Conservation (phyloP, 2,888 invertebrate species). For the Spicauda simplicius region DNA sequence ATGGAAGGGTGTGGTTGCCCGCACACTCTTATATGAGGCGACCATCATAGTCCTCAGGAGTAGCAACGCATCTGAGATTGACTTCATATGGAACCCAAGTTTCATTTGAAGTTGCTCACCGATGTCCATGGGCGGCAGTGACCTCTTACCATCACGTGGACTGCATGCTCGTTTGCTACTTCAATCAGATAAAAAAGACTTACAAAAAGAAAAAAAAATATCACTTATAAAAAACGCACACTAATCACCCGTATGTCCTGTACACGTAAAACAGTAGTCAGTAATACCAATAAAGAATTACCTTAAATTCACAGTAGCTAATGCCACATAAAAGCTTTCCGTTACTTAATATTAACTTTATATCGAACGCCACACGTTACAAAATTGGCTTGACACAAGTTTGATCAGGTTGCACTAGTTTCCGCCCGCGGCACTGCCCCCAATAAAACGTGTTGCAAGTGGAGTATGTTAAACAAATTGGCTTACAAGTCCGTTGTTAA, state of each 20-base stretch:
- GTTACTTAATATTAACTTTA: neutral
- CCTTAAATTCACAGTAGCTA: constrained; percentile 64
- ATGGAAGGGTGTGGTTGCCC: too few species aligned
- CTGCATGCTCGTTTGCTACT: too few species aligned
- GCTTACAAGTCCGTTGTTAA: constrained; percentile 27
- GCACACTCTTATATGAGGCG: too few species aligned
- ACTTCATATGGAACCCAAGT: too few species aligned
- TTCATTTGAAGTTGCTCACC: too few species aligned
- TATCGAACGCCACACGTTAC: neutral
- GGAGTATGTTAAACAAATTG: constrained; percentile 32
- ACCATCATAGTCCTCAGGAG: too few species aligned
- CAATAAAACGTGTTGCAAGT: constrained; percentile 28
- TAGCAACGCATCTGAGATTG: too few species aligned
- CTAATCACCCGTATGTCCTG: neutral
- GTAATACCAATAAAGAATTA: constrained; percentile 58
- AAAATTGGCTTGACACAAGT: neutral
- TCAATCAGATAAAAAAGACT: too few species aligned
- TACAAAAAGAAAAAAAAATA: too few species aligned
- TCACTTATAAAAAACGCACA: neutral
- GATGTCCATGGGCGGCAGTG: too few species aligned
- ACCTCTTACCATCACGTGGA: too few species aligned
- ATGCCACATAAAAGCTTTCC: constrained; percentile 44
- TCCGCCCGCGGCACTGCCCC: constrained; percentile 27
- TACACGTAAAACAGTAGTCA: constrained; percentile 1
- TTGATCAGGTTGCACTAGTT: constrained; percentile 16